Percentiles rank a stretch among this genome's conserved stretches.
Evolutionary conservation across 2,888 invertebrate species (phyloP).

Genomic region (Apodemia duryi): DNA sequence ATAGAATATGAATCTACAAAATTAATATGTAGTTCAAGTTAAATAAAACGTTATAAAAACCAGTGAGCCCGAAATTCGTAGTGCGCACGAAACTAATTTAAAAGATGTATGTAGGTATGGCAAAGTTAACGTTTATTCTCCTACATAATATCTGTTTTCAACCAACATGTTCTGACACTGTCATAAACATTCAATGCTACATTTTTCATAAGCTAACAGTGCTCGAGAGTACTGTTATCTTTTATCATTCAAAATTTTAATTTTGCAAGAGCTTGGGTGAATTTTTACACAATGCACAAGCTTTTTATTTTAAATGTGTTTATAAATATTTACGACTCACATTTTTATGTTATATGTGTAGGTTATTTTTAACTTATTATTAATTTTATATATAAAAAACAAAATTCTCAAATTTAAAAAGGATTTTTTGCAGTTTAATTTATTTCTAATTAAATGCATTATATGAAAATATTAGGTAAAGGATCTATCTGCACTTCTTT

Average conservation of each 20-base stretch:
- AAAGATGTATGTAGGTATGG: background rate
- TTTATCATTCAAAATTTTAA: constrained; percentile 12
- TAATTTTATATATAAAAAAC: background rate
- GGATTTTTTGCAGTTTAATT: too few relatives aligned
- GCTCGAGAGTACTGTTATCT: constrained; percentile 1
- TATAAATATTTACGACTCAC: background rate
- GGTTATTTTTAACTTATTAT: background rate
- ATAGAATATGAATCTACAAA: too few relatives aligned
- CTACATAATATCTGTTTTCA: background rate
- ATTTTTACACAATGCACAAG: constrained; percentile 2
- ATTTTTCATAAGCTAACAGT: constrained; percentile 10
- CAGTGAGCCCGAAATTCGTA: background rate
- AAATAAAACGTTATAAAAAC: background rate
- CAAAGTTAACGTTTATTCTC: background rate
- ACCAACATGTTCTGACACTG: constrained; percentile 8
- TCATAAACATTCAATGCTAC: constrained; percentile 7
- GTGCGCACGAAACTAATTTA: background rate
- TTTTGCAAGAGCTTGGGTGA: constrained; percentile 1
- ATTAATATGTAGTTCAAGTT: too few relatives aligned
- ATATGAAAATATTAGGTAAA: too few relatives aligned
- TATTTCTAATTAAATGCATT: too few relatives aligned
- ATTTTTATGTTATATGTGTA: background rate
- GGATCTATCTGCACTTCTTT: too few relatives aligned
- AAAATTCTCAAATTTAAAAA: too few relatives aligned
- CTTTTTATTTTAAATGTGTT: constrained; percentile 5